These are phyloP conservation scores for Tolmerus cingulatus DNA, from an alignment of 2,888 invertebrate species.

Conservation along the genomic window DNA sequence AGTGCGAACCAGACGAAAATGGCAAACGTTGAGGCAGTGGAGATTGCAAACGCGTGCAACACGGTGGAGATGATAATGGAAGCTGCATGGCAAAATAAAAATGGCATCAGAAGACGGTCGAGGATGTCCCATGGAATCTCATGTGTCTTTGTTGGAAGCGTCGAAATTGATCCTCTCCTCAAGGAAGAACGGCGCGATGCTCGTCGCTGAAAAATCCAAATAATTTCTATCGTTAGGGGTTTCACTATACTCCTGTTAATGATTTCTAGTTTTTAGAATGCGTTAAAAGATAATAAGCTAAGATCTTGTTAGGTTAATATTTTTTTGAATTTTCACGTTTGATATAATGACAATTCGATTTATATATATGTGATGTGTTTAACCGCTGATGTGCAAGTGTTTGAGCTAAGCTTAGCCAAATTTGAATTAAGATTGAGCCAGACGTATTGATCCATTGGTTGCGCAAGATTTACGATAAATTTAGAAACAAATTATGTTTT, in stretches of 20 bases:
- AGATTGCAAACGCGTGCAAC: conserved; percentile 76
- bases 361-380: too few species aligned
- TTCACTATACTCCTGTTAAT: background rate
- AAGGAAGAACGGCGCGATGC: conserved; percentile 67
- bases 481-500: too few species aligned
- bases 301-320: too few species aligned
- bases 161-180: conserved; percentile 68
- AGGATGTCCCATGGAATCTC: conserved; percentile 76
- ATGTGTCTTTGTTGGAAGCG: conserved; percentile 66
- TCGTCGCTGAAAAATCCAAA: conserved; percentile 55
- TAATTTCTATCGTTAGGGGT: background rate
- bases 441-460: too few species aligned
- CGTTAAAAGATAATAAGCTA: too few species aligned
- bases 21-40: conserved; percentile 78
- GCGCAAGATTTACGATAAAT: too few species aligned
- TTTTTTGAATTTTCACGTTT: too few species aligned
- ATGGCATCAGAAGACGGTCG: conserved; percentile 78
- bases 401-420: too few species aligned
- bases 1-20: conserved; percentile 80
- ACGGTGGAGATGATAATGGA: conserved; percentile 78
- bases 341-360: too few species aligned
- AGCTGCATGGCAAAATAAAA: conserved; percentile 81
- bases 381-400: too few species aligned
- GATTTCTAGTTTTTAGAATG: too few species aligned
- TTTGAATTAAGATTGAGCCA: too few species aligned